Base-by-base conservation (phyloP, 2,113 vertebrate species). In the Hemiscyllium ocellatum region DNA sequence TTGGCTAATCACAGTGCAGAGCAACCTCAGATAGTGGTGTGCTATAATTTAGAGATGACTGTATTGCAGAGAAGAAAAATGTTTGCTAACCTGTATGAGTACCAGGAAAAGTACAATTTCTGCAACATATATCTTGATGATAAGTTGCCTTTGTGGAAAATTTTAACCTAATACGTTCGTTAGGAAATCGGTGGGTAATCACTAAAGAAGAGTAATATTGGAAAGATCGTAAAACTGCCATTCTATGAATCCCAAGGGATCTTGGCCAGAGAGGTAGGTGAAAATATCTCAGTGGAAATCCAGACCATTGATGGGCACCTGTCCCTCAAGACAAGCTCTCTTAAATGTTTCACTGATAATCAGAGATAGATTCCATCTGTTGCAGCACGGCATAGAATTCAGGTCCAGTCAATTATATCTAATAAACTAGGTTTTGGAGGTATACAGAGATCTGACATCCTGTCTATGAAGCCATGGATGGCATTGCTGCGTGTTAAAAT, bases 361-460 rank as follows among this genome's bases (percentile, higher is more conserved):
- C 29, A 33, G 29, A 61, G 52, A 90, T 90, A 52, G 26, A 89
- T 56, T 56, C 50, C 50, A 56, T 61, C 26, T 89, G 50, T 26
- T 61, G 52, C 26, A 15, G 87, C 12, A n/a, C 3, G 26, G 15
- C 29, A 26, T n/a, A 52, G 87, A 90, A 61, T 90, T 90, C 87
- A 61, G 52, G 2, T 52, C 87, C 52, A 90, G 87, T 90, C 87
- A 90, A 90, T 90, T 90, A 90, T 12, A 52, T 33, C 61, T 90
- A 61, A 90, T 61, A 65, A 61, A 10, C 29, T 6, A 10, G 87
- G 12, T 90, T 90, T 61, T n/a, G 17, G 87, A 61, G 87, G 52
- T 90, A n/a, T 90, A 29, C 29, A 90, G 52, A 90, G 15, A 52
- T 65, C 87, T 90, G 87, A 90, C 87, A 61, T 90, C 87, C 87